Evolutionary conservation across 2,113 vertebrate genomes (phyloP), one percentile per base, ranked within the genome.

Genomic region (Tringa solitaria): DNA sequence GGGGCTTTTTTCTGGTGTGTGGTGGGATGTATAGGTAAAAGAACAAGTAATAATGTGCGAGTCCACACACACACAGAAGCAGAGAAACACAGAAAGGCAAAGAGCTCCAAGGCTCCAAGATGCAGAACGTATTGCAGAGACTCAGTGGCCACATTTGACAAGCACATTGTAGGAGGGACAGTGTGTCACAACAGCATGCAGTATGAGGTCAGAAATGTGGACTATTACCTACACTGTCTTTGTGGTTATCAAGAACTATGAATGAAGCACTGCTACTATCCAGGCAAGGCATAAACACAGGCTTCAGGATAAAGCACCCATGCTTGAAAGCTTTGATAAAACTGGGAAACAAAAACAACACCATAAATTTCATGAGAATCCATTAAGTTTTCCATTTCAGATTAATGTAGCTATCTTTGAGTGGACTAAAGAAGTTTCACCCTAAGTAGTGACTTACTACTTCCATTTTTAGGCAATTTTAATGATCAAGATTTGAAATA

Each of bases 111-210:
- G n/a, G 32, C 8, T 75, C 14, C 43, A 75, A 43, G 17, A 1
- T 60, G 24, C 85, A 64, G 18, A 60, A 75, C 14, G 7, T 35
- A 16, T 8, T 33, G 28, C 23, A 70, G 41, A 69, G 68, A 89
- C 75, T 33, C 69, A 57, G 20, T 13, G 27, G 26, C 12, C 48
- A 20, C 8, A 19, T 61, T 73, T 83, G 46, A 24, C 24, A 51
- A 61, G 28, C 0, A 1, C 0, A 0, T 16, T 51, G 41, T 33
- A 35, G 2, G 10, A 65, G 23, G n/a, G 32, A 35, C 37, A 72
- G 6, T 8, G 22, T 59, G 12, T 57, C 46, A 45, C 28, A 70
- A 80, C 33, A 90, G 26, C 53, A 61, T 1, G 17, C 5, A 37
- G 9, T 9, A 22, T 0, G 3, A 76, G 8, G 26, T 53, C 24